Evolutionary conservation across 2,888 invertebrate genomes (phyloP).

Genomic region (Hydropsyche betteni): DNA sequence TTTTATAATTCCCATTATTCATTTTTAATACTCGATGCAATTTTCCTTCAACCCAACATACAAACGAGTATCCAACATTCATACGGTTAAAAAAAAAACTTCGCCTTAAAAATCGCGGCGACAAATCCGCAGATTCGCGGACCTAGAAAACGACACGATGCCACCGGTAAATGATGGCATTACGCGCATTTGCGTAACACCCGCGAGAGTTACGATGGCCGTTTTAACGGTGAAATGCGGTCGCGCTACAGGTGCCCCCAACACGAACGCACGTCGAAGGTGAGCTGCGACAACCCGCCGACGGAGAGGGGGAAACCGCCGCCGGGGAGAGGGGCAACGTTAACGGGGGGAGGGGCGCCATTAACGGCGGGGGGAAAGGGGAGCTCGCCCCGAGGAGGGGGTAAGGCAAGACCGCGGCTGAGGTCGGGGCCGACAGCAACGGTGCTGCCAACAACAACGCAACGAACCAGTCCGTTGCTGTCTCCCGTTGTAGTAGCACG

Average conservation of each 20-base stretch:
- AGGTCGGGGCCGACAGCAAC: conserved; percentile 3
- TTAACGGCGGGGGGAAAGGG: not conserved
- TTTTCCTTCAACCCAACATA: too few species aligned
- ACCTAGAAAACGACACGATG: not conserved
- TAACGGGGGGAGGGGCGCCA: conserved; percentile 55
- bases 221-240: conserved; percentile 58
- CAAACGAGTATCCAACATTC: too few species aligned
- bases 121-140: not conserved
- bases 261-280: conserved; percentile 55
- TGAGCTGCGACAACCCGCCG: conserved; percentile 54
- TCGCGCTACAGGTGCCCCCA: conserved; percentile 64
- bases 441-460: conserved; percentile 30
- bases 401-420: not conserved
- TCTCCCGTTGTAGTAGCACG: not conserved
- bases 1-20: too few species aligned
- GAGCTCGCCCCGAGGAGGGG: not conserved
- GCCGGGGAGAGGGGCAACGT: not conserved
- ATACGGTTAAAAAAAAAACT: too few species aligned
- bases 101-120: too few species aligned
- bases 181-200: too few species aligned
- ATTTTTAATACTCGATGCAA: too few species aligned
- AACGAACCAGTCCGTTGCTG: conserved; percentile 1
- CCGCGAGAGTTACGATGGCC: too few species aligned
- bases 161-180: too few species aligned
- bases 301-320: conserved; percentile 56